Evolutionary conservation across 1,140 invertebrate species (phyloP), one percentile per base, ranked within the genome.

Genomic region (Trichoplusia ni): DNA sequence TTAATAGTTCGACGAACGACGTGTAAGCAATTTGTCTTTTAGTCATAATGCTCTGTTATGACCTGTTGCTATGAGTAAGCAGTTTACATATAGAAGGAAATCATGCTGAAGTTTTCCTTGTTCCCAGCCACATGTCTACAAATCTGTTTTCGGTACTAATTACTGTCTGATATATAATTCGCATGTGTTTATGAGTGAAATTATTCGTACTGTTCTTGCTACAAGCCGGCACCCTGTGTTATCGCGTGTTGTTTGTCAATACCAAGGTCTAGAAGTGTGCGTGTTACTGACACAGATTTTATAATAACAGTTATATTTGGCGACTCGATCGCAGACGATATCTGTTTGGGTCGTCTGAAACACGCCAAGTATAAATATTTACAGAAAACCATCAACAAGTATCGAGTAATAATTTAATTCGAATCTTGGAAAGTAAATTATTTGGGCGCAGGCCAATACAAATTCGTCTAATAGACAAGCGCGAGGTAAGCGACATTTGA

Each of bases 401-500:
- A 29, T 33, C 25, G 18, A 13, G 16, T 60, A 53, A 69, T 31
- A 38, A 49, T 53, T 33, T 40, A 33, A 66, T 58, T 16, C 9
- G 7, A 49, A 64, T 53, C 38, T 65, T 63, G 71, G 67, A 79
- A 84, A 84, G 68, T 75, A 73, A 75, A 82, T 82, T 77, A 71
- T 78, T 80, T 89, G 86, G 86, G 80, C 44, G 40, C n/a, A 46
- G 16, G 81, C 86, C 86, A 89, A 84, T 76, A 79, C 70, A 75
- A 69, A 79, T 79, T 77, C 69, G 74, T 78, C 64, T 76, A 71
- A 66, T 75, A 76, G 73, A 73, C 73, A 47, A 63, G 53, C 13
- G 47, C 44, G 78, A 89, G 82, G 81, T 86, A 80, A 89, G 79
- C 77, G 83, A 83, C 86, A 83, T 83, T 77, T 60, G 53, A 69